Base-by-base conservation (phyloP, 2,888 invertebrate genomes). In the Habrosyne pyritoides region DNA sequence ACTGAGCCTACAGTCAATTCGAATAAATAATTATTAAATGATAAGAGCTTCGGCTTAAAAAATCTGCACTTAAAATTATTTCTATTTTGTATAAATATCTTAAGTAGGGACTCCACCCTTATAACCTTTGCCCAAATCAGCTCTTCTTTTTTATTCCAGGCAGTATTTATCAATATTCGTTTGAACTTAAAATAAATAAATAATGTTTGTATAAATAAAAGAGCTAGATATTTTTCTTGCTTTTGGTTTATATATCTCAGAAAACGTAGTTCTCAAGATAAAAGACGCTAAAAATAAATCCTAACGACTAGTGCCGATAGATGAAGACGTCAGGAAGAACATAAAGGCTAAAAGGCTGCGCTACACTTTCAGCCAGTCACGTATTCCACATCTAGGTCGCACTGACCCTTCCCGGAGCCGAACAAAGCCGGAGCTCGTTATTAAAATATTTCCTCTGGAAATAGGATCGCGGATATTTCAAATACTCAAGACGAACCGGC, bases 361-460 rank as follows among this genome's bases (percentile, higher is more conserved):
- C 42, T 18, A 42, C 42, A 50, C 28, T 50, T 26, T 50, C 26
- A 18, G 18, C 18, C 50, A 50, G 50, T 50, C 50, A 50, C 50
- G 50, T 50, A 50, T 50, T 50, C 50, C 50, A 50, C 28, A 50
- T 50, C 50, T 50, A 28, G 50, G 28, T 50, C 50, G 28, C 18
- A 18, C 26, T 50, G 50, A 28, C 50, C 28, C 50, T 28, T 21
- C 28, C 50, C 30, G 30, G 22, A 53, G 22, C 22, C 47, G 53
- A 53, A 47, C 50, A 50, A 53, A 53, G 48, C 22, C 48, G n/a
- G 22, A 47, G 30, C 48, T 14, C 33, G 53, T 53, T 47, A 48
- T 53, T 53, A 53, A 53, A 53, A 53, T 53, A 48, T 53, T 48
- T 53, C 47, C 53, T 42, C 48, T 48, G 21, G 48, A n/a, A 10